Evolutionary conservation across 2,797 vertebrate species (phyloP).

Genomic region (Morus bassanus): DNA sequence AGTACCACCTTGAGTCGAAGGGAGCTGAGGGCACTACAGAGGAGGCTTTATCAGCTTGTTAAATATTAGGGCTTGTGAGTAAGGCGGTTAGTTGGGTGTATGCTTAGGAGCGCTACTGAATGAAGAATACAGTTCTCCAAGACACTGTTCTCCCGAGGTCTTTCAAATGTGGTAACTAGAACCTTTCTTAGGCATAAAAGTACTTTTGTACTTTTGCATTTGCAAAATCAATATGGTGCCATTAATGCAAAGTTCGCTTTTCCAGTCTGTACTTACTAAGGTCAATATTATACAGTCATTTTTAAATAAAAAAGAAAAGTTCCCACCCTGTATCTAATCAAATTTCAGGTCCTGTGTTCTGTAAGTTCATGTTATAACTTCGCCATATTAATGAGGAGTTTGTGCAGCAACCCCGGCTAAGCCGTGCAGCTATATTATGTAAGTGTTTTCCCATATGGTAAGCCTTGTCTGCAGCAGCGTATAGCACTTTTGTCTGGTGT

Average conservation of each 20-base stretch:
- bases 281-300: constrained; percentile 26
- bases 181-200: constrained; percentile 15
- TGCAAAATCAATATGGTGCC: constrained; percentile 22
- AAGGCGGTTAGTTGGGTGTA: neutral
- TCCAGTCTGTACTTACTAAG: constrained; percentile 25
- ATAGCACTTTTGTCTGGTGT: neutral
- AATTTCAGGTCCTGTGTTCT: neutral
- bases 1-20: neutral
- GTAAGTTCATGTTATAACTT: neutral
- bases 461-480: constrained; percentile 7
- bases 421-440: neutral
- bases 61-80: neutral
- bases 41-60: constrained; percentile 1
- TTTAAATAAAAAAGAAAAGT: constrained; percentile 9
- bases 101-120: neutral
- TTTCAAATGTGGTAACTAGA: constrained; percentile 26
- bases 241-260: neutral
- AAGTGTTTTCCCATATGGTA: constrained; percentile 31
- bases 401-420: neutral
- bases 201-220: constrained; percentile 34
- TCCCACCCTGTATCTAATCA: constrained; percentile 16
- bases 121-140: constrained; percentile 11
- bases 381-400: neutral
- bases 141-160: constrained; percentile 6
- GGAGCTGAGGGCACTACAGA: neutral